Evolutionary conservation across 2,113 vertebrate genomes (phyloP), one percentile per base, ranked within the genome.

Genomic region (Muntiacus reevesi): DNA sequence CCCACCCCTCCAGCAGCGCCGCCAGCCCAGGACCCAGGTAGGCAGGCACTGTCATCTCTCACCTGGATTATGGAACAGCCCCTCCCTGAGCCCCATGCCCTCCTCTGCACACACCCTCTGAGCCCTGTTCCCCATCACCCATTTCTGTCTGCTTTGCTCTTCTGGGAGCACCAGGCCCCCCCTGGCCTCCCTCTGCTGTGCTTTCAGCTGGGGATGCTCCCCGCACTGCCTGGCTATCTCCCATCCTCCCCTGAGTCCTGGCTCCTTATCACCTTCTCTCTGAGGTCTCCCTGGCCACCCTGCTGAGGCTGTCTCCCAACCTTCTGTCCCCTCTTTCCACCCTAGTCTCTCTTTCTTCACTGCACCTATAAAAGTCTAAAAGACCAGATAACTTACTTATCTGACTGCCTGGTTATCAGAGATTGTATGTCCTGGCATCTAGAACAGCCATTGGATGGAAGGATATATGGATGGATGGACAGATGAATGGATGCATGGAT

Each of bases 1-100:
- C 36, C 21, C 19, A 7, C 12, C 23, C 12, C 2, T 1, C 23
- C 2, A 76, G 36, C 36, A 43, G 71, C 0, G 0, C 7, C 47
- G 8, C 47, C 79, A 82, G 50, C 50, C 50, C 50, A 36, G 33
- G 40, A 19, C 33, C 52, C 52, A 60, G 55, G 28, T 30, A 23
- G 71, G 40, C 71, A 76, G 67, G 67, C n/a, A 40, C 47, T 47
- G 52, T 59, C 52, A 59, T 12, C 33, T 14, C 17, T 59, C 79
- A 74, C 27, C 54, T 84, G 52, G 27, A 45, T 28, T 60, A 64
- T n/a, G 54, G 83, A 33, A 25, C 67, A 36, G 28, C 50, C 43
- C 78, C 60, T 40, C 12, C 50, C 81, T n/a, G 57, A 76, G 88
- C 54, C 78, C 64, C 28, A n/a, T 9, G 16, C n/a, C 28, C 25